These are phyloP conservation scores for Phaenicophaeus curvirostris DNA, from an alignment of 2,797 vertebrate genomes.

Conservation along the genomic window DNA sequence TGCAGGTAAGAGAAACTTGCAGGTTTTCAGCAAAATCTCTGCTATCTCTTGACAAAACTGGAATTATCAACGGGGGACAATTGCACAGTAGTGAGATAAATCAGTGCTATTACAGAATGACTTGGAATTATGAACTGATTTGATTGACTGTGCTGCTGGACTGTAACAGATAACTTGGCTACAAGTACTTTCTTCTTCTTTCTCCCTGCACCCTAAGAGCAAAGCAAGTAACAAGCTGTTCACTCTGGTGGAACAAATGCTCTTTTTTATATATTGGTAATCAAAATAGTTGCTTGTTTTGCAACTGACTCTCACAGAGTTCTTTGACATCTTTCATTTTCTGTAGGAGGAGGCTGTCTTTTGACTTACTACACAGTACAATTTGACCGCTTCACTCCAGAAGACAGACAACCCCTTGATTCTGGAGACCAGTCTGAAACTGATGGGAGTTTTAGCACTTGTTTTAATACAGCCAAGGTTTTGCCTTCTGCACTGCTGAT, in stretches of 20 bases:
- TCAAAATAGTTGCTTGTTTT: not conserved
- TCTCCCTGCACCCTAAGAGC: not conserved
- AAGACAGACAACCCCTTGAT: not conserved
- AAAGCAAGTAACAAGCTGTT: constrained; percentile 13
- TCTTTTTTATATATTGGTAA: not conserved
- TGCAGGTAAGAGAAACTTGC: not conserved
- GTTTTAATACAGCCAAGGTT: not conserved
- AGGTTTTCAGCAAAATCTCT: constrained; percentile 41
- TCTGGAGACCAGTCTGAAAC: not conserved
- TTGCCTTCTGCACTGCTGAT: not conserved
- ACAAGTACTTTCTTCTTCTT: not conserved
- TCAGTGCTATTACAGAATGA: constrained; percentile 8
- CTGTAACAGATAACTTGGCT: not conserved
- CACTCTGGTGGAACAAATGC: not conserved
- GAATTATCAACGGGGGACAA: constrained; percentile 43
- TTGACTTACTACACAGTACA: not conserved
- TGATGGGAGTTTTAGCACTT: not conserved
- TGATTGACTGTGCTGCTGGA: constrained; percentile 44
- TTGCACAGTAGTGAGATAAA: not conserved
- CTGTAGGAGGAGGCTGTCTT: not conserved
- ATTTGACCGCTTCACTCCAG: not conserved
- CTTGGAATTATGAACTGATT: constrained; percentile 1
- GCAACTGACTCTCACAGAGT: not conserved
- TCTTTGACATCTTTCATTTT: not conserved
- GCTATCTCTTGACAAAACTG: constrained; percentile 20